These are phyloP conservation scores for Oophaga pumilio DNA, from an alignment of 2,113 vertebrate genomes.

Conservation along the genomic window DNA sequence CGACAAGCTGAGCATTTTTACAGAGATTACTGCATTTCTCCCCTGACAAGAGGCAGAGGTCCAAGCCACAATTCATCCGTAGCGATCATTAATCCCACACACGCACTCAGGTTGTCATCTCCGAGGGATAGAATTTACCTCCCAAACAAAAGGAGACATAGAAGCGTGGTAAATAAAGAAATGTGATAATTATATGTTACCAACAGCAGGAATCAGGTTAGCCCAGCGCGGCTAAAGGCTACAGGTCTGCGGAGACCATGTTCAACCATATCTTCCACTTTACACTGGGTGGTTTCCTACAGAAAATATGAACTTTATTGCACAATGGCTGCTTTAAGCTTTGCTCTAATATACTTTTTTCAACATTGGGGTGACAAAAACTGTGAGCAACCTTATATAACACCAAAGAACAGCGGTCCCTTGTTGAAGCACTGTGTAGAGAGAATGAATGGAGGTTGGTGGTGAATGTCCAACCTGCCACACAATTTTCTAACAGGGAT, in stretches of 20 bases:
- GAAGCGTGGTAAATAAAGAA: conserved; percentile 10
- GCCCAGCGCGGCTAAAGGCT: not conserved
- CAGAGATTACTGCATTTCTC: conserved; percentile 47
- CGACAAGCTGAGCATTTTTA: conserved; percentile 47
- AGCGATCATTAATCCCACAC: conserved; percentile 29
- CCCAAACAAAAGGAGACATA: conserved; percentile 23
- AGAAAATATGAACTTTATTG: too few species aligned
- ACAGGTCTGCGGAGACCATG: not conserved
- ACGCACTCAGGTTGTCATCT: conserved; percentile 16
- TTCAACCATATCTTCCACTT: not conserved
- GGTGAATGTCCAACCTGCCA: too few species aligned
- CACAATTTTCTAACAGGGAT: too few species aligned
- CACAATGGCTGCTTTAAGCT: too few species aligned
- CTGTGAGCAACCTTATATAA: too few species aligned
- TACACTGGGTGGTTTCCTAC: too few species aligned
- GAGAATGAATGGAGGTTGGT: too few species aligned
- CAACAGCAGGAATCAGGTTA: not conserved
- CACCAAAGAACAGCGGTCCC: too few species aligned
- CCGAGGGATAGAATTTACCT: conserved; percentile 20
- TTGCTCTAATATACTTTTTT: too few species aligned
- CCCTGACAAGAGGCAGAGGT: conserved; percentile 13
- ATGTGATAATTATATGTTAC: conserved; percentile 35
- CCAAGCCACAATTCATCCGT: conserved; percentile 46
- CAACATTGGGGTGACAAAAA: too few species aligned
- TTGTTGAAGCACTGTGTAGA: too few species aligned